A percentile compares a stretch with the other conserved stretches of the same genome.
These are phyloP conservation scores for Petrocephalus sullivani DNA, from an alignment of 2,797 vertebrate genomes.

Conservation along the genomic window DNA sequence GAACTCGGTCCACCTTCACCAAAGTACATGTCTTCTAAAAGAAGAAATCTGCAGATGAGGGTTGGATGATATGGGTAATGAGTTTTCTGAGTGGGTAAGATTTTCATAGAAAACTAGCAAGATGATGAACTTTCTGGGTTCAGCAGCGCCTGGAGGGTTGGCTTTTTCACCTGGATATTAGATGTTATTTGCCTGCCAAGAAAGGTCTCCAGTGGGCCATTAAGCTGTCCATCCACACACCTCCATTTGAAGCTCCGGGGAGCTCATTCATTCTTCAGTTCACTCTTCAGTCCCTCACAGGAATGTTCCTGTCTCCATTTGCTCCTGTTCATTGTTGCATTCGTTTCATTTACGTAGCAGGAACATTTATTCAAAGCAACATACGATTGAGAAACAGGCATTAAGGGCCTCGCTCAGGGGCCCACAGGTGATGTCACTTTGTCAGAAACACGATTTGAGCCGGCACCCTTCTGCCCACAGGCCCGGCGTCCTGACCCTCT, in stretches of 20 bases:
- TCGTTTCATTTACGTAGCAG: neutral
- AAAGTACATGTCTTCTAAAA: conserved; percentile 17
- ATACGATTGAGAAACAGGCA: neutral
- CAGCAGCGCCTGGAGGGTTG: neutral
- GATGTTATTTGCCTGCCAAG: neutral
- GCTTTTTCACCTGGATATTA: neutral
- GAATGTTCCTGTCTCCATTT: neutral
- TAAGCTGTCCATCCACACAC: neutral
- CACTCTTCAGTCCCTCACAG: neutral
- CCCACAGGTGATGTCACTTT: neutral
- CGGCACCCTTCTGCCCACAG: neutral
- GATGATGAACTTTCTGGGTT: neutral
- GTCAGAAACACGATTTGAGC: neutral
- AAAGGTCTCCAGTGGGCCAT: neutral
- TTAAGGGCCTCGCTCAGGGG: neutral
- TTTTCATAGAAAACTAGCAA: neutral
- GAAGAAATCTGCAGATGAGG: neutral
- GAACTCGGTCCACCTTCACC: conserved; percentile 41
- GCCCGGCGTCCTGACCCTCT: neutral
- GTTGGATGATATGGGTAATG: neutral
- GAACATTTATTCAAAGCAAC: neutral
- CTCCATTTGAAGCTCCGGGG: neutral
- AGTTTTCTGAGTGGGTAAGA: neutral
- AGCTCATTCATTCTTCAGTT: neutral
- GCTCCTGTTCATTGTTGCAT: neutral